Percentiles rank a stretch among this genome's conserved stretches.
Evolutionary conservation across 53 echinoderm and acorn worm genomes (phyloP).

Genomic region (Zoroaster sp.): DNA sequence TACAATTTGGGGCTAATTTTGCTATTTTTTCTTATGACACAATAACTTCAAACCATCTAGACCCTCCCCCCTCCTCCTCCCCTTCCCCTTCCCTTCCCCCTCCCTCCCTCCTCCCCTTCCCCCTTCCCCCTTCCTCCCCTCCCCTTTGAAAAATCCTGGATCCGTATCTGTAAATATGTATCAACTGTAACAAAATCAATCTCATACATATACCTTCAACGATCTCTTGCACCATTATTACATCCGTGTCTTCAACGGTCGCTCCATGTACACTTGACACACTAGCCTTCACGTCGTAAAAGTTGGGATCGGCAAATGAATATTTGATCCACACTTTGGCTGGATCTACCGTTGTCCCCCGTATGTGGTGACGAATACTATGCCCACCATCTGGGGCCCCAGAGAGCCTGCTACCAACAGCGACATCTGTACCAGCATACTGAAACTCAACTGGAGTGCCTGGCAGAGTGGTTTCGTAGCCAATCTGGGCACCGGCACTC

Average conservation of each 20-base stretch:
- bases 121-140: too few relatives aligned
- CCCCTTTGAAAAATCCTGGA: too few relatives aligned
- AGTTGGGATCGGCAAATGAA: neutral
- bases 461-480: neutral
- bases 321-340: neutral
- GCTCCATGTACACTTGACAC: neutral
- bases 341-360: neutral
- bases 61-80: too few relatives aligned
- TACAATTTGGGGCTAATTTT: too few relatives aligned
- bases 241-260: neutral
- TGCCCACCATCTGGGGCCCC: neutral
- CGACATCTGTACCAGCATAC: neutral
- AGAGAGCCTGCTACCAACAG: neutral
- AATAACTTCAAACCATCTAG: too few relatives aligned
- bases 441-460: slow-evolving; percentile 36
- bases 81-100: too few relatives aligned
- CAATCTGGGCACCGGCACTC: slow-evolving; percentile 8
- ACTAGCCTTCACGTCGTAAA: neutral
- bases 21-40: too few relatives aligned
- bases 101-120: too few relatives aligned
- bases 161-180: too few relatives aligned
- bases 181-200: too few relatives aligned
- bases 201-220: slow-evolving; percentile 3
- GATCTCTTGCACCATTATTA: neutral
- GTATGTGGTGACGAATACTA: slow-evolving; percentile 23